A percentile compares a stretch with the other conserved stretches of the same genome.
phyloP scores from a whole-genome alignment of 2,113 vertebrate species.

The Ibidorhyncha struthersii region DNA sequence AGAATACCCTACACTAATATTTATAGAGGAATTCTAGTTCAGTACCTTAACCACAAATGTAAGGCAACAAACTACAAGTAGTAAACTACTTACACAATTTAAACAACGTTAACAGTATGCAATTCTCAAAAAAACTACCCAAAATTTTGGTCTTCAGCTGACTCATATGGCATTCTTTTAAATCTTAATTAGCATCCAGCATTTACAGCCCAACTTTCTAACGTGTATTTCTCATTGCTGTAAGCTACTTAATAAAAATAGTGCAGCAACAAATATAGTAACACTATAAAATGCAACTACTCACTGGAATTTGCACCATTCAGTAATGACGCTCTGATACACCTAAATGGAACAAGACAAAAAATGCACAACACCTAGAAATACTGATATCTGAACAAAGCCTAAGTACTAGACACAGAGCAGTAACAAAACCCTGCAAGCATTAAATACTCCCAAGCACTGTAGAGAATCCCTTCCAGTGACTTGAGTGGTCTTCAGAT shows the following conservation, averaged over 20 bases:
- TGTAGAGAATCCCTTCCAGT: background rate
- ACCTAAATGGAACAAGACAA: background rate
- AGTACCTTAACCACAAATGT: constrained; percentile 1
- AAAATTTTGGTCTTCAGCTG: background rate
- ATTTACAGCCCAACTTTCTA: background rate
- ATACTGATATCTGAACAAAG: background rate
- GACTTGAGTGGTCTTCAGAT: background rate
- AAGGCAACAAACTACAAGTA: background rate
- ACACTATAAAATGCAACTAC: background rate
- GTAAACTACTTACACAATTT: constrained; percentile 24
- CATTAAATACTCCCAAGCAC: background rate
- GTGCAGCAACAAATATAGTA: background rate
- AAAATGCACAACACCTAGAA: background rate
- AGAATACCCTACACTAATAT: constrained; percentile 38
- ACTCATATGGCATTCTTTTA: background rate
- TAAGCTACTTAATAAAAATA: background rate
- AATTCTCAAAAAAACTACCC: background rate
- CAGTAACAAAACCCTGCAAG: background rate
- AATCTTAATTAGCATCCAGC: background rate
- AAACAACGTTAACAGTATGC: constrained; percentile 8
- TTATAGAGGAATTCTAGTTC: constrained; percentile 35
- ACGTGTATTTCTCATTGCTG: background rate
- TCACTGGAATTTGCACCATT: background rate
- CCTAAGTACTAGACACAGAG: background rate
- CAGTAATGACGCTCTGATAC: background rate